phyloP scores from a whole-genome alignment of 2,888 invertebrate genomes.

The Branchipolynoe longqiensis region DNA sequence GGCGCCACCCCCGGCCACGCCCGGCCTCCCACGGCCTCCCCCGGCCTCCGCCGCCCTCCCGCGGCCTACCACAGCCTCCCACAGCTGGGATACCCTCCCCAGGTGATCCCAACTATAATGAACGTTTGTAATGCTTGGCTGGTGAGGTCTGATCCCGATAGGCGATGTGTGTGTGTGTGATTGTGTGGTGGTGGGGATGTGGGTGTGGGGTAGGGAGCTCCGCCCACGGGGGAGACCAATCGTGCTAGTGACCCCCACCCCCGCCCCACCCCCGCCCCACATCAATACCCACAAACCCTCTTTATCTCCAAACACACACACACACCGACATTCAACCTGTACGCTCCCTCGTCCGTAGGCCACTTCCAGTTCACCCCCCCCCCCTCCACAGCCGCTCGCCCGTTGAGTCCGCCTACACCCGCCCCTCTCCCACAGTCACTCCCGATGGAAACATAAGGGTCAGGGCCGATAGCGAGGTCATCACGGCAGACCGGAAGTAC shows the following conservation, averaged over 20 bases:
- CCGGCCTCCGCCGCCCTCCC: too few species aligned
- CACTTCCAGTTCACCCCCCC: neutral
- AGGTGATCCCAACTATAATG: slow-evolving; percentile 41
- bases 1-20: too few species aligned
- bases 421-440: neutral
- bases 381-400: neutral
- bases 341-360: neutral
- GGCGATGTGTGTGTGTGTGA: neutral
- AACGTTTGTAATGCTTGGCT: slow-evolving; percentile 52
- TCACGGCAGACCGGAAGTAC: too few species aligned
- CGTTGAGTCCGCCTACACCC: neutral
- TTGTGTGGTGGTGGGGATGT: too few species aligned
- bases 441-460: neutral
- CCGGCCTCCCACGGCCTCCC: too few species aligned
- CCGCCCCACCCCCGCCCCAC: neutral
- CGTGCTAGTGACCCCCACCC: neutral
- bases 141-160: slow-evolving; percentile 51
- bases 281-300: neutral
- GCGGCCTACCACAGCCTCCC: too few species aligned
- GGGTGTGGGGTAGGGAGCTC: neutral
- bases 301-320: neutral
- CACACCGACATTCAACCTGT: neutral
- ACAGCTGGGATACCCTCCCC: neutral
- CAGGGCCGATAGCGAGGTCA: too few species aligned
- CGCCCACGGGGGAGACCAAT: neutral